Evolutionary conservation across 1,140 invertebrate species (phyloP).

Genomic region (Camponotus pennsylvanicus): DNA sequence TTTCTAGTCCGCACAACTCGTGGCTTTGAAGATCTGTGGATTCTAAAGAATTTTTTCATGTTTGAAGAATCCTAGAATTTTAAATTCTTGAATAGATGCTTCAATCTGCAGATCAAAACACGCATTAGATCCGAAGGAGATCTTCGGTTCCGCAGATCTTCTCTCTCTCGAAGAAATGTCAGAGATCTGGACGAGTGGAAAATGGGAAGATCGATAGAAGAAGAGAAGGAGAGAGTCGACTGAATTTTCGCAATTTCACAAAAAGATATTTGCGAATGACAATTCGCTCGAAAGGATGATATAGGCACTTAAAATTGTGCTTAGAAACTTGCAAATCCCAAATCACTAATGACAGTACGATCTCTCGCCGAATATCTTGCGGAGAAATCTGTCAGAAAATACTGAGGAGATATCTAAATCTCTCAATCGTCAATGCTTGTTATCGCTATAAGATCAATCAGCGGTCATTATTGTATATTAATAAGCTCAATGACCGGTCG

Average conservation of each 20-base stretch:
- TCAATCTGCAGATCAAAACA: neutral
- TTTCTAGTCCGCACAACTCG: constrained; percentile 2
- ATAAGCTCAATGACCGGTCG: constrained; percentile 1
- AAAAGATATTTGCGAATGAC: neutral
- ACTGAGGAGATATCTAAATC: constrained; percentile 31
- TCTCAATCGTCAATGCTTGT: constrained; percentile 12
- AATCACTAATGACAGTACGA: constrained; percentile 1
- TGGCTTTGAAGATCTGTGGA: neutral
- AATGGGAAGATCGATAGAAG: constrained; percentile 21
- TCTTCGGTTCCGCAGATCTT: constrained; percentile 13
- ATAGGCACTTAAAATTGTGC: constrained; percentile 2
- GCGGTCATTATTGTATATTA: no score
- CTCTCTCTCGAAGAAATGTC: constrained; percentile 6
- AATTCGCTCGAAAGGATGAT: constrained; percentile 3
- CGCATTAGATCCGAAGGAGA: neutral
- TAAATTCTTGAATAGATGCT: neutral
- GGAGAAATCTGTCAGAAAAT: constrained; percentile 13
- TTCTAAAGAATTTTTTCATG: neutral
- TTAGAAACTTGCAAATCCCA: constrained; percentile 30
- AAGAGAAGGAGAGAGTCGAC: constrained; percentile 11
- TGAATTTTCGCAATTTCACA: constrained; percentile 20
- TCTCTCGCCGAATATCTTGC: constrained; percentile 1
- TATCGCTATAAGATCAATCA: constrained; percentile 24
- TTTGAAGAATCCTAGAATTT: neutral
- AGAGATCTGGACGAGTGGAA: neutral